Evolutionary conservation across 2,797 vertebrate genomes (phyloP).

Genomic region (Sebastes reedi): DNA sequence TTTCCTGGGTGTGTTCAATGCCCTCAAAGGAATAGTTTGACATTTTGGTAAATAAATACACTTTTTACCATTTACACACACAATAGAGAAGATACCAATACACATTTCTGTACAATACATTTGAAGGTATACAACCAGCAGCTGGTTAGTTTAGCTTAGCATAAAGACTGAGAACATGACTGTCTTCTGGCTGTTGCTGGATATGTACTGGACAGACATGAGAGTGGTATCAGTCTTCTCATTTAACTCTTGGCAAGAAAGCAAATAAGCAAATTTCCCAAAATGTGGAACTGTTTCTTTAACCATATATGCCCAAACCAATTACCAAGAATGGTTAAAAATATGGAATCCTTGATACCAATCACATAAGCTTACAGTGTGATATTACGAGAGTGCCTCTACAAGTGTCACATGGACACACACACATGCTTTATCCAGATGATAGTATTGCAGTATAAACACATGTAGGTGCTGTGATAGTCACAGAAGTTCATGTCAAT

Average conservation of each 20-base stretch:
- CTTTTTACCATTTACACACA: neutral
- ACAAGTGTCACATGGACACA: neutral
- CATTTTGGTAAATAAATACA: neutral
- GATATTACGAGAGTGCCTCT: neutral
- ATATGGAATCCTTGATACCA: neutral
- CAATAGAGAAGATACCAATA: too few relatives aligned
- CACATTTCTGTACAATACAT: neutral
- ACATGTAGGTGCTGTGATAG: neutral
- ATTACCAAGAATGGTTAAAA: neutral
- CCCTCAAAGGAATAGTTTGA: neutral
- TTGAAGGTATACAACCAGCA: neutral
- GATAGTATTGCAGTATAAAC: neutral
- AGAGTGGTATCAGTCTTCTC: too few relatives aligned
- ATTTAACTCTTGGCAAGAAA: neutral
- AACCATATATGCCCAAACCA: neutral
- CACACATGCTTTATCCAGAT: neutral
- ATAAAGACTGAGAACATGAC: too few relatives aligned
- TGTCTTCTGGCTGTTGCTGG: too few relatives aligned
- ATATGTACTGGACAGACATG: too few relatives aligned
- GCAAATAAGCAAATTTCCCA: neutral
- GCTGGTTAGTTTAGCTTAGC: neutral
- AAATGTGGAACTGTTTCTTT: neutral
- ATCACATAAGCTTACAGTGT: neutral
- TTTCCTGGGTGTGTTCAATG: neutral
- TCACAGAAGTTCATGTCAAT: neutral